Percentiles rank a stretch among this genome's conserved stretches.
phyloP scores from a whole-genome alignment of 2,113 vertebrate species.

The Ptyas mucosa region DNA sequence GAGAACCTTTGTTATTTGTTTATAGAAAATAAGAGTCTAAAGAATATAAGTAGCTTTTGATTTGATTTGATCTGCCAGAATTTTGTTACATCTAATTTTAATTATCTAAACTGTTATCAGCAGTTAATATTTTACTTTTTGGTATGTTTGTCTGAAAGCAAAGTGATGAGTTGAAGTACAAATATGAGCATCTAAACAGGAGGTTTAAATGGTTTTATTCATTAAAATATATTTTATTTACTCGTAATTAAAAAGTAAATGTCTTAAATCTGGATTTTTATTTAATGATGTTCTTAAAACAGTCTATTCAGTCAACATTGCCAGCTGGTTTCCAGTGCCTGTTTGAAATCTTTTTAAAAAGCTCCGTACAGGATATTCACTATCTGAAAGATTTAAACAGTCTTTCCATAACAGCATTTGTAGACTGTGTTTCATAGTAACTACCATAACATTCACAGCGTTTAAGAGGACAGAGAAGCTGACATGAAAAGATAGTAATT shows the following conservation, averaged over 20 bases:
- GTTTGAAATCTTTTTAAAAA: conserved; percentile 54
- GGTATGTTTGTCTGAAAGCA: neutral
- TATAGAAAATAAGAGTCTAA: neutral
- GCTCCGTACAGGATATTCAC: conserved; percentile 63
- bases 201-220: neutral
- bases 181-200: neutral
- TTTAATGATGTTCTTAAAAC: neutral
- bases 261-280: conserved; percentile 12
- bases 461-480: conserved; percentile 65
- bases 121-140: neutral
- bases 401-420: conserved; percentile 68
- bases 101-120: neutral
- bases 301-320: conserved; percentile 11
- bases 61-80: neutral
- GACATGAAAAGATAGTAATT: conserved; percentile 75
- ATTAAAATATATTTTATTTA: neutral
- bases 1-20: neutral
- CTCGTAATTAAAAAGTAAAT: neutral
- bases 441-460: conserved; percentile 72
- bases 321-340: conserved; percentile 67
- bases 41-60: neutral
- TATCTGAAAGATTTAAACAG: conserved; percentile 82
- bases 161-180: neutral
- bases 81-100: neutral
- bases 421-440: conserved; percentile 79